Conservation (phyloP, 2,888 invertebrate genomes). For the Ormyrus rosae region DNA sequence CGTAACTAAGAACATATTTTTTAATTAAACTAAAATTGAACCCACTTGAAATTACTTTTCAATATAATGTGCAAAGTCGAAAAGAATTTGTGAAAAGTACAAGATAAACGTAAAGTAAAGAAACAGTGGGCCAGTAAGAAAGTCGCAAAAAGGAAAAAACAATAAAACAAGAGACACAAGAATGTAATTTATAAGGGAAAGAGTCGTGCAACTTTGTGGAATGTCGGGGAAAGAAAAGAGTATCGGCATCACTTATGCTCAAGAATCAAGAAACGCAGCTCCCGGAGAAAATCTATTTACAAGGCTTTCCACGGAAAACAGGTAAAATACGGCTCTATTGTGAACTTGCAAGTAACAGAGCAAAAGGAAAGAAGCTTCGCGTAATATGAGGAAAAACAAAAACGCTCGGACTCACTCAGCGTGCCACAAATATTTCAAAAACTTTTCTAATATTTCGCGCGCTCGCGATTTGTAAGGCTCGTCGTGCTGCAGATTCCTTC, state of each 20-base stretch:
- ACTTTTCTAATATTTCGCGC: conserved; percentile 25
- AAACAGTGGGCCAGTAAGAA: neutral
- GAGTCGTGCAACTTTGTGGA: no score
- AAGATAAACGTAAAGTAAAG: neutral
- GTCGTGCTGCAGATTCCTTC: neutral
- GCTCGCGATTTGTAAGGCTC: neutral
- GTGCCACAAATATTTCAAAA: conserved; percentile 16
- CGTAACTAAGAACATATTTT: no score
- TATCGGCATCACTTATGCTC: conserved; percentile 2
- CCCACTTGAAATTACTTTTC: no score
- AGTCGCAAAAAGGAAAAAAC: neutral
- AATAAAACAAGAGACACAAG: neutral
- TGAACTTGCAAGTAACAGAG: neutral
- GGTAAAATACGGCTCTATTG: neutral
- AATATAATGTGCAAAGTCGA: no score
- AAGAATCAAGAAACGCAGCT: neutral
- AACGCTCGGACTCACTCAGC: neutral
- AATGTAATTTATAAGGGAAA: no score
- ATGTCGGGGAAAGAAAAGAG: neutral
- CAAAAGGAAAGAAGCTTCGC: neutral
- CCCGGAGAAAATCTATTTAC: neutral
- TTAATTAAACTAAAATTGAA: no score
- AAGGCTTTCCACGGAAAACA: neutral
- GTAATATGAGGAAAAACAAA: neutral
- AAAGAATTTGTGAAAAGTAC: neutral